These are phyloP conservation scores for Limnephilus rhombicus DNA, from an alignment of 2,888 invertebrate genomes.

Conservation along the genomic window DNA sequence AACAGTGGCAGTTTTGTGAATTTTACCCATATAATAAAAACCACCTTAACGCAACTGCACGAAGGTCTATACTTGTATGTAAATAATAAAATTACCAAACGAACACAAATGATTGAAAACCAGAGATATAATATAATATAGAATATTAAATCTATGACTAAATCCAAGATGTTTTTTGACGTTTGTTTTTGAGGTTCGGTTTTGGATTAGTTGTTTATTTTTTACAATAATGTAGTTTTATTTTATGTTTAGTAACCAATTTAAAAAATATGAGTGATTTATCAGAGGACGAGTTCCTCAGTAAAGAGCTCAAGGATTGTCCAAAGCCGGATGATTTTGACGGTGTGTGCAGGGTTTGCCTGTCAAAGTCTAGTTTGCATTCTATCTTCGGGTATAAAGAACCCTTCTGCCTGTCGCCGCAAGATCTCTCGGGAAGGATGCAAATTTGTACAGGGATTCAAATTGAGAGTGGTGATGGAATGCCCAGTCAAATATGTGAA, in stretches of 20 bases:
- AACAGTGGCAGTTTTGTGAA: background rate
- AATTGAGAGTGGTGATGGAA: background rate
- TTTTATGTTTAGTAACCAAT: background rate
- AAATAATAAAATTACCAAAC: background rate
- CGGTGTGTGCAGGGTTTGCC: background rate
- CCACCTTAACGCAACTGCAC: background rate
- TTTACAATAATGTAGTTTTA: background rate
- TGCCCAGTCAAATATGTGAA: conserved; percentile 44
- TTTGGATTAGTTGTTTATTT: background rate
- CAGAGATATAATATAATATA: background rate
- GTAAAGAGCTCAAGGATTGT: background rate
- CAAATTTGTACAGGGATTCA: background rate
- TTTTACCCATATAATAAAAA: background rate
- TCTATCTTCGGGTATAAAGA: conserved; percentile 8
- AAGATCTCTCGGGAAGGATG: conserved; percentile 30
- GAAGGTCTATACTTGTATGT: background rate
- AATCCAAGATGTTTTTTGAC: background rate
- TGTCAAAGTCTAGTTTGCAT: conserved; percentile 4
- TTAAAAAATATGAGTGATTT: conserved; percentile 5
- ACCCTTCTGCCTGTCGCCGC: background rate
- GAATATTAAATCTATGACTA: background rate
- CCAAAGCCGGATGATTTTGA: conserved; percentile 7
- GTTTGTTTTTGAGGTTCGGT: background rate
- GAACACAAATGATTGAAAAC: background rate
- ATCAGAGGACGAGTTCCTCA: conserved; percentile 19